Conservation (phyloP, 2,113 vertebrate species). For the Muntiacus muntjak region DNA sequence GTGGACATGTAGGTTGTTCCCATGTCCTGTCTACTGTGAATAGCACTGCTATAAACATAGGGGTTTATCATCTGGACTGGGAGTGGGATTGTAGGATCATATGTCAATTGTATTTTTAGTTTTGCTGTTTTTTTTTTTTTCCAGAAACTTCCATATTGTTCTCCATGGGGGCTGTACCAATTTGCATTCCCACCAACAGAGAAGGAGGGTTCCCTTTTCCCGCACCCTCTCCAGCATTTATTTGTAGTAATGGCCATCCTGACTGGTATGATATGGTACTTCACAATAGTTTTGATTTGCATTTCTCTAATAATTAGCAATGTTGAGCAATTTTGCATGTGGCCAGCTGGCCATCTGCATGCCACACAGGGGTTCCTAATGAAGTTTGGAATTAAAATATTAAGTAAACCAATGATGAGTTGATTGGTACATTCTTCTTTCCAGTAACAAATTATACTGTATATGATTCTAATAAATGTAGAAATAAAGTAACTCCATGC, state of each 20-base stretch:
- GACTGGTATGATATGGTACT: background rate
- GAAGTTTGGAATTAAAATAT: background rate
- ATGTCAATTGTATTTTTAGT: background rate
- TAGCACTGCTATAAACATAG: background rate
- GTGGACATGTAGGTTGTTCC: background rate
- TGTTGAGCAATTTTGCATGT: background rate
- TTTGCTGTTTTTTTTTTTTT: background rate
- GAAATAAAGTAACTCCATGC: background rate
- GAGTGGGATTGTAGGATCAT: background rate
- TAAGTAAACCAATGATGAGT: background rate
- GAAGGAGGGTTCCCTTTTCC: background rate
- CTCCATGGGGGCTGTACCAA: background rate
- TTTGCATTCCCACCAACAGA: background rate
- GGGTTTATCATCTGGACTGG: background rate
- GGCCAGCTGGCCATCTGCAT: background rate
- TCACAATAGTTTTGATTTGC: background rate
- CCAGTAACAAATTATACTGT: background rate
- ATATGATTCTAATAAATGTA: background rate
- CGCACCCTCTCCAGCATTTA: background rate
- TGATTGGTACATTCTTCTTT: background rate
- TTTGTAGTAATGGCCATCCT: background rate
- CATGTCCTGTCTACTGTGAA: background rate
- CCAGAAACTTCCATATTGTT: background rate
- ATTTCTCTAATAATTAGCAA: background rate
- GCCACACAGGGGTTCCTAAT: background rate